Conservation (phyloP, 1,140 invertebrate species). For the Holotrichia oblita region DNA sequence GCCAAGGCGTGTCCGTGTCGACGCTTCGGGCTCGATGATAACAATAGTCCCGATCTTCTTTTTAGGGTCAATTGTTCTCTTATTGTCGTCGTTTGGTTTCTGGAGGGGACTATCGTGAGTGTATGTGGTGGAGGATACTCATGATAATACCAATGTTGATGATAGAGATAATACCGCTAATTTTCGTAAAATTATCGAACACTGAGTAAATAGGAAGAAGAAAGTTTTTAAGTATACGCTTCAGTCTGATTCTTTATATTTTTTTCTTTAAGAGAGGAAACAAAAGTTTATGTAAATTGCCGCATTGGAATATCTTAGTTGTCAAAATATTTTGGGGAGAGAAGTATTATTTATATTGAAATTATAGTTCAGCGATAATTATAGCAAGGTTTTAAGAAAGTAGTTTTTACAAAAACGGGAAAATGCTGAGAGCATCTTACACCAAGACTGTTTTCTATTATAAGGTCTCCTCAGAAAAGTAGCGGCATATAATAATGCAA, state of each 20-base stretch:
- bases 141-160: conserved; percentile 3
- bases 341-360: background rate
- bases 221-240: conserved; percentile 28
- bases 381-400: background rate
- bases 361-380: background rate
- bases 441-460: too few relatives aligned
- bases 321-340: background rate
- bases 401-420: too few relatives aligned
- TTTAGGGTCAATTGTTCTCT: conserved; percentile 53
- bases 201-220: conserved; percentile 1
- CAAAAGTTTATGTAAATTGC: conserved; percentile 27
- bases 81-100: conserved; percentile 47
- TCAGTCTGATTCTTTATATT: background rate
- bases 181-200: conserved; percentile 17
- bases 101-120: conserved; percentile 46
- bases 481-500: too few relatives aligned
- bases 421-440: too few relatives aligned
- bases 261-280: background rate
- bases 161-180: conserved; percentile 23
- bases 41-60: conserved; percentile 50
- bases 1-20: conserved; percentile 44
- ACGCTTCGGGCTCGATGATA: conserved; percentile 46
- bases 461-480: too few relatives aligned
- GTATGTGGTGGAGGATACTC: background rate
- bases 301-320: background rate